A percentile compares a stretch with the other conserved stretches of the same genome.
Evolutionary conservation across 2,888 invertebrate species (phyloP).

Genomic region (Rhorus exstirpatorius): DNA sequence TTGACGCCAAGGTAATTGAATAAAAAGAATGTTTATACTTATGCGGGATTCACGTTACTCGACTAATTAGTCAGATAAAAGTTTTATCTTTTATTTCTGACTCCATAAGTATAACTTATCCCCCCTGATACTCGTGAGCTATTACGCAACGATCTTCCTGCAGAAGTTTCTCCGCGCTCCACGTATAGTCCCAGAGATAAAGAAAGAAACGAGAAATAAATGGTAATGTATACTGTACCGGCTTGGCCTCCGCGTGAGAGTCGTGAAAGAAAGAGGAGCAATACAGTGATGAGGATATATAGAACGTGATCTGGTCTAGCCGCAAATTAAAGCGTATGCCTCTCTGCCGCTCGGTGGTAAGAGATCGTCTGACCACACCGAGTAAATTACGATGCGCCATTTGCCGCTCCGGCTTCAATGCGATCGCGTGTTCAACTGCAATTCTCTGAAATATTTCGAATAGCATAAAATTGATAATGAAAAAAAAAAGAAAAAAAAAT

Average conservation of each 20-base stretch:
- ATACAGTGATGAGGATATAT: constrained; percentile 36
- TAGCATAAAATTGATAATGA: constrained; percentile 2
- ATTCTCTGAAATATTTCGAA: constrained; percentile 21
- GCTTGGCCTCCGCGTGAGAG: constrained; percentile 12
- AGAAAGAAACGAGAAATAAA: constrained; percentile 22
- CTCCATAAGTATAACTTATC: background rate
- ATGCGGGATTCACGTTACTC: no score
- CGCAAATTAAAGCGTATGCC: constrained; percentile 58
- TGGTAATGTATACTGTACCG: constrained; percentile 2
- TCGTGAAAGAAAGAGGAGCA: constrained; percentile 21
- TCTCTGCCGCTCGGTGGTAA: constrained; percentile 44
- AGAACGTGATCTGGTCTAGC: constrained; percentile 55
- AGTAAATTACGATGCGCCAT: constrained; percentile 54
- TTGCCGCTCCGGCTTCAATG: constrained; percentile 34
- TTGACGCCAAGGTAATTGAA: no score
- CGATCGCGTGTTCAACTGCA: constrained; percentile 46
- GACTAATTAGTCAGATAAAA: constrained; percentile 16
- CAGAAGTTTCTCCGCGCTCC: background rate
- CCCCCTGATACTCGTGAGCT: background rate
- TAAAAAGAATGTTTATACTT: no score
- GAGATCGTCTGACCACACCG: constrained; percentile 46
- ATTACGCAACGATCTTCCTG: constrained; percentile 6
- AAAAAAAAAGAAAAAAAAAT: constrained; percentile 14
- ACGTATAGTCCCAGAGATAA: constrained; percentile 11
- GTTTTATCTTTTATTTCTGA: background rate